Base-by-base conservation (phyloP, 2,797 vertebrate species). In the Dryobates pubescens region DNA sequence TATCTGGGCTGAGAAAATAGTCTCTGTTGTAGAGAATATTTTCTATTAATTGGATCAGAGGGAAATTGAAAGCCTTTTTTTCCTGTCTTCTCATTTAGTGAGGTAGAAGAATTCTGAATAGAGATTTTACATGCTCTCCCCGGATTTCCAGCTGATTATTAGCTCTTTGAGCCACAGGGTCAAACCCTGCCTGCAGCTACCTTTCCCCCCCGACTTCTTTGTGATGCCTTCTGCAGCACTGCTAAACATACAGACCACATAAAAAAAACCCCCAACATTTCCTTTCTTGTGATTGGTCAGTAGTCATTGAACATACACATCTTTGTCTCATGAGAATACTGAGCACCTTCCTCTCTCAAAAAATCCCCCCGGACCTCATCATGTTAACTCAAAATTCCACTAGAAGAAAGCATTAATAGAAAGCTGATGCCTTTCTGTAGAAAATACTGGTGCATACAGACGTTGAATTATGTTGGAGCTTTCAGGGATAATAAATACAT, bases 401-500 rank as follows among this genome's bases (percentile, higher is more conserved):
- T 45, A 86, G 30, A 64, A 57, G 58, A 68, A 88, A 88, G 43
- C 34, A 34, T 62, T 59, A 68, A 51, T 71, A 87, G 75, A 90
- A 94, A 89, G 36, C 36, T 23, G 36, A 17, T 45, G 7, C 59
- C 73, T 88, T 86, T 85, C 45, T 54, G 15, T 58, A 74, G 71
- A 72, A 73, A 57, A 73, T 73, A 64, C 29, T 59, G 61, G 34
- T 67, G 16, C 23, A 23, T 70, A 59, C 2, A 10, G 26, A 76
- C 64, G 71, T 84, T 91, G 54, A 90, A 51, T 86, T 70, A 57
- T 86, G 64, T 73, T 79, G 53, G 61, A 30, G 26, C 34, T 82
- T 92, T 51, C 27, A 68, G 61, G 45, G 78, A 14, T 86, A 93
- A 82, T 93, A 92, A 92, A 95, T 95, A 63, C 9, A 51, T 91